A percentile compares a stretch with the other conserved stretches of the same genome.
Conservation (phyloP, 2,797 vertebrate species). For the Gouania willdenowi region DNA sequence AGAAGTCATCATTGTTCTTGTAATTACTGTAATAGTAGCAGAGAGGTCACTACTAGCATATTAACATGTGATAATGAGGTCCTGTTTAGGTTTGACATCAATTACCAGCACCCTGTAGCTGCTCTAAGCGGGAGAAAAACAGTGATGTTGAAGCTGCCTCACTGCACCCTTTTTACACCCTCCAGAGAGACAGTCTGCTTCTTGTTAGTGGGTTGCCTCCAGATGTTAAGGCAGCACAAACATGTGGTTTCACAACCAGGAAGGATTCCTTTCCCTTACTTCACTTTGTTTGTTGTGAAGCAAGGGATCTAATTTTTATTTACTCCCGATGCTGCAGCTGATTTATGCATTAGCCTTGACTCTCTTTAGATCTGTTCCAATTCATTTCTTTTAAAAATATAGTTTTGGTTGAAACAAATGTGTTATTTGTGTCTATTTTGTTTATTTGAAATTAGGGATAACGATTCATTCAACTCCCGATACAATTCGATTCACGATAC, state of each 20-base stretch:
- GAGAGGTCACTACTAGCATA: constrained; percentile 59
- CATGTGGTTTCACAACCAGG: constrained; percentile 30
- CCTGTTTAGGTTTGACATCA: constrained; percentile 50
- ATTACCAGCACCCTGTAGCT: constrained; percentile 47
- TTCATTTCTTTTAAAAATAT: constrained; percentile 4
- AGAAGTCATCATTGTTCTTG: constrained; percentile 54
- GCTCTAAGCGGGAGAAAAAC: constrained; percentile 19
- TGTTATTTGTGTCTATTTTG: background rate
- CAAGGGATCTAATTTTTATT: background rate
- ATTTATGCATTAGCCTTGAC: constrained; percentile 48
- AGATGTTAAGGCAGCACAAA: constrained; percentile 45
- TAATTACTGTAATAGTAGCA: constrained; percentile 53
- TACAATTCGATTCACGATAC: too few relatives aligned
- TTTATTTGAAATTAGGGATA: too few relatives aligned
- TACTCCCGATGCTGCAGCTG: constrained; percentile 3
- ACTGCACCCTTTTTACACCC: constrained; percentile 3
- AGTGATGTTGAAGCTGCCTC: constrained; percentile 6
- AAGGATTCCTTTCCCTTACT: constrained; percentile 14
- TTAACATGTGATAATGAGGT: constrained; percentile 66
- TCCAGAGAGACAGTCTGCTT: constrained; percentile 10
- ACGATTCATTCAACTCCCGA: too few relatives aligned
- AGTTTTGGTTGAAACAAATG: constrained; percentile 20
- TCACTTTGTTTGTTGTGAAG: constrained; percentile 2
- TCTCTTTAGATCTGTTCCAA: too few relatives aligned
- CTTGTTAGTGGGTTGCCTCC: constrained; percentile 25